A percentile compares a stretch with the other conserved stretches of the same genome.
phyloP scores from a whole-genome alignment of 2,113 vertebrate species.

The Tringa solitaria region DNA sequence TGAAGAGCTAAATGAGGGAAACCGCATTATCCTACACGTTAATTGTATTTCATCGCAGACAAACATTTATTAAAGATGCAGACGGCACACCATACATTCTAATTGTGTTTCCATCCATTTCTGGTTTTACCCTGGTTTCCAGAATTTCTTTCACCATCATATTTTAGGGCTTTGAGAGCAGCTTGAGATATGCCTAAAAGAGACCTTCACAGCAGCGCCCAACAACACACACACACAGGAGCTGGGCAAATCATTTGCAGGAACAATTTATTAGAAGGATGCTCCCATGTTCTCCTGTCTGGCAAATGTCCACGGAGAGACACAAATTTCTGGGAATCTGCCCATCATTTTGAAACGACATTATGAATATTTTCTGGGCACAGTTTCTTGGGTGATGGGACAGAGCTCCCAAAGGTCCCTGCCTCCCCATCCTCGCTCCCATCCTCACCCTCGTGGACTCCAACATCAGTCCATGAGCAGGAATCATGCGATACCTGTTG shows the following conservation, averaged over 20 bases:
- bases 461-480: background rate
- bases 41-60: conserved; percentile 76
- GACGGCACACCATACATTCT: conserved; percentile 68
- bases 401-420: background rate
- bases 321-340: background rate
- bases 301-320: background rate
- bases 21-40: conserved; percentile 75
- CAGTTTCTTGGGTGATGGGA: background rate
- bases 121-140: conserved; percentile 63
- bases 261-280: background rate
- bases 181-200: background rate
- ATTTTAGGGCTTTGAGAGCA: background rate
- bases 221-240: background rate
- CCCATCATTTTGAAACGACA: background rate
- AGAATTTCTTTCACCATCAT: conserved; percentile 27
- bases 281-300: background rate
- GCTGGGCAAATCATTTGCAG: fast-evolving
- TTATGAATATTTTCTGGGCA: background rate
- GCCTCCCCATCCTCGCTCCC: fast-evolving
- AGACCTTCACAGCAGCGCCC: background rate
- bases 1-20: conserved; percentile 76
- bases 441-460: background rate
- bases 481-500: fast-evolving
- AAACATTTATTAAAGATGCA: conserved; percentile 75
- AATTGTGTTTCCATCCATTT: conserved; percentile 72